Evolutionary conservation across 2,888 invertebrate genomes (phyloP), one percentile per base, ranked within the genome.

Genomic region (Azorinus chamasolen): DNA sequence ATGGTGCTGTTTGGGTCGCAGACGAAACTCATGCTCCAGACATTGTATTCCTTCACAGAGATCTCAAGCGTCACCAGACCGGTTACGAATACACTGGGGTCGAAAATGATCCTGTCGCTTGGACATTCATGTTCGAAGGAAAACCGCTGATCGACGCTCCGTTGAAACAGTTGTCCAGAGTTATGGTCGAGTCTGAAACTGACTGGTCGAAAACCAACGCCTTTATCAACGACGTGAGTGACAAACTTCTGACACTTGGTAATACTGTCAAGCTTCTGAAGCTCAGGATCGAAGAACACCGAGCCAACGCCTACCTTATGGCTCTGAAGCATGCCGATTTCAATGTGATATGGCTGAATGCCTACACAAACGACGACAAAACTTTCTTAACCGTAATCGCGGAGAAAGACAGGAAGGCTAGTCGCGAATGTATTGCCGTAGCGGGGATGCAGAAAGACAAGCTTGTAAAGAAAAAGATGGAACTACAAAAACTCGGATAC

Each of bases 281-380:
- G 73, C 84, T 85, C 59, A 69, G 79, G 39, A 76, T 91, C 16
- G 85, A 89, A 18, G 91, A 91, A 62, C 91, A 91, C 53, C 87
- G 85, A 32, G 80, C 89, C 8, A 80, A 83, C 48, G 85, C 87
- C n/a, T 91, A 88, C 70, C 61, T 87, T 12, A 85, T 68, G 39
- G 91, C 91, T 6, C 59, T 90, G 18, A 81, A 85, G 41, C 79
- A 73, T 25, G 83, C 88, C 18, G 79, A 86, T 14, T 89, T 84
- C 59, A 84, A 87, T 63, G 75, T 91, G 20, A 76, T 70, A 39
- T 91, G 91, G 90, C 65, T 91, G 6, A 88, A 88, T 54, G 90
- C 89, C 14, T 88, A 87, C 79, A 76, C 79, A 10, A 54, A 72
- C 50, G 74, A 77, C 8, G 63, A 75, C 12, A 69, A 83, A 43